These are phyloP conservation scores for Drosophila rufa DNA, from an alignment of 1,140 invertebrate species.

Conservation along the genomic window DNA sequence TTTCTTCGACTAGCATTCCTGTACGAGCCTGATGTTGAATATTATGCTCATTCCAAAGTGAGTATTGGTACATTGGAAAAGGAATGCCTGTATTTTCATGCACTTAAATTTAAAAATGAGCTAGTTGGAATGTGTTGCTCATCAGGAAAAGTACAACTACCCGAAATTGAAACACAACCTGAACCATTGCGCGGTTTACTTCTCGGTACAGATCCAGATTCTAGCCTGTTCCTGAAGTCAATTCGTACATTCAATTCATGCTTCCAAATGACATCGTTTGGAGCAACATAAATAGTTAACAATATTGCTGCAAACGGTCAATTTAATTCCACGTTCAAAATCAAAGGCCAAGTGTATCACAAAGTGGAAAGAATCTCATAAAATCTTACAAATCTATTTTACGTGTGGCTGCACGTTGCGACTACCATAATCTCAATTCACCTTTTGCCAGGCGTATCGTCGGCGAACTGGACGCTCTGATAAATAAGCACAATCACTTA, in stretches of 20 bases:
- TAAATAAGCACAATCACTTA: too few relatives aligned
- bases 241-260: constrained; percentile 21
- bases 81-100: background rate
- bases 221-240: constrained; percentile 8
- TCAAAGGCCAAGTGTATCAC: too few relatives aligned
- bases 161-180: background rate
- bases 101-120: background rate
- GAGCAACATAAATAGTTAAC: constrained; percentile 7
- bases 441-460: too few relatives aligned
- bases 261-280: constrained; percentile 21
- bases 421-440: too few relatives aligned
- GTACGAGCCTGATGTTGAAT: constrained; percentile 1
- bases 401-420: too few relatives aligned
- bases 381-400: too few relatives aligned
- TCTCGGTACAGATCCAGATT: background rate
- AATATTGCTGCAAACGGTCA: background rate
- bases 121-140: too few relatives aligned
- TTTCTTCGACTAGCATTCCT: constrained; percentile 9
- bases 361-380: too few relatives aligned
- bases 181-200: background rate
- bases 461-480: too few relatives aligned
- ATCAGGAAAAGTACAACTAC: too few relatives aligned
- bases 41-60: constrained; percentile 6
- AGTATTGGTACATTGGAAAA: background rate
- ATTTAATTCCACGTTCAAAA: too few relatives aligned